Evolutionary conservation across 1,140 invertebrate species (phyloP).

Genomic region (Aleiodes sp.): DNA sequence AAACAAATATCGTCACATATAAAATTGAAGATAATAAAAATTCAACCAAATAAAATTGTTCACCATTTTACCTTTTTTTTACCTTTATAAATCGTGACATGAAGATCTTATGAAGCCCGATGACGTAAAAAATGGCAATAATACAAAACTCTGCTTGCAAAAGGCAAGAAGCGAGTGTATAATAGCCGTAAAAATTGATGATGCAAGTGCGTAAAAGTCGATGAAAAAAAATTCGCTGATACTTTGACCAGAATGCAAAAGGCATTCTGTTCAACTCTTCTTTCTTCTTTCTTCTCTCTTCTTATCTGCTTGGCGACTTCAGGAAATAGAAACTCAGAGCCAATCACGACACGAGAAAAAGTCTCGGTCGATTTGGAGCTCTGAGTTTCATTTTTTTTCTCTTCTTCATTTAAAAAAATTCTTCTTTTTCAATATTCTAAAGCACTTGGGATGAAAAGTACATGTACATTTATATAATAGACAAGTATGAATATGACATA

Average conservation of each 20-base stretch:
- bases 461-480: conserved; percentile 35
- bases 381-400: neutral
- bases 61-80: conserved; percentile 14
- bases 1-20: neutral
- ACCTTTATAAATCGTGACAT: neutral
- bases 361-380: neutral
- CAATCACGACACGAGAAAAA: conserved; percentile 22
- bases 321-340: neutral
- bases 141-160: neutral
- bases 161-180: neutral
- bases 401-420: conserved; percentile 5
- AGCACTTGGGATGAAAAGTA: conserved; percentile 55
- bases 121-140: neutral
- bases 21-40: neutral
- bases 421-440: conserved; percentile 45
- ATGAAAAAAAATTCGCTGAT: neutral
- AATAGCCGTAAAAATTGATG: neutral
- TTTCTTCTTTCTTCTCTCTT: conserved; percentile 32
- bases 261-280: neutral
- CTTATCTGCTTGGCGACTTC: conserved; percentile 3
- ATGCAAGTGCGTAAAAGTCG: neutral
- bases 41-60: neutral
- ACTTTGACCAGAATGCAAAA: neutral
- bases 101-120: neutral
- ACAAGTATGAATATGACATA: conserved; percentile 43